Evolutionary conservation across 2,888 invertebrate species (phyloP), one percentile per base, ranked within the genome.

Genomic region (Trichogramma dendrolimi): DNA sequence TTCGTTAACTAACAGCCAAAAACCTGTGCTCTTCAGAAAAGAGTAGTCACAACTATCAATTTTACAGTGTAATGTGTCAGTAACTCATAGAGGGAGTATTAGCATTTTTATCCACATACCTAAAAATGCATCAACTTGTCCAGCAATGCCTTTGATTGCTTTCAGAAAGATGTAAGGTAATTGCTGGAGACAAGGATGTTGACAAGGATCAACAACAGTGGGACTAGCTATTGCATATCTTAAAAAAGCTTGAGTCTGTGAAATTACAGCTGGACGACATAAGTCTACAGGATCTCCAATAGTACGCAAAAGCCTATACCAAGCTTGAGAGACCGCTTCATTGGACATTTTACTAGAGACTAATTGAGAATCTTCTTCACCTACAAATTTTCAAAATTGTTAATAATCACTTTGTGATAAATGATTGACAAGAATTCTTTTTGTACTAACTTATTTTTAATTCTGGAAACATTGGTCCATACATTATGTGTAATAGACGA

Each of bases 241-340:
- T 40, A 88, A 78, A 78, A 90, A 90, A 71, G 87, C 87, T 63
- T 87, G 88, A 0, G 89, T 89, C 73, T 88, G 87, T 5, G 78
- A 77, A 66, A 86, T 89, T 66, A 91, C 83, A 70, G 91, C 89
- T 0, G 94, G 94, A 47, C 91, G 87, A 71, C 93, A 93, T 64
- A 98, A 83, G 71, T 94, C 94, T 1, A 94, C 94, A 0, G 97
- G 97, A 81, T 96, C 96, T 42, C 96, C 96, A 66, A 97, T 88
- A 47, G 94, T 92, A 74, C 96, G 94, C 64, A 97, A 82, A 74
- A 97, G 90, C 64, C 97, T 86, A 80, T 94, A 97, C 97, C 97
- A 97, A 72, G 92, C 90, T 82, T 98, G 97, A 62, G 93, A 91
- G 47, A 96, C 88, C 64, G 94, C 93, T 76, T 95, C 93, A 64